phyloP scores from a whole-genome alignment of 2,888 invertebrate genomes.

The Isoperla grammatica region DNA sequence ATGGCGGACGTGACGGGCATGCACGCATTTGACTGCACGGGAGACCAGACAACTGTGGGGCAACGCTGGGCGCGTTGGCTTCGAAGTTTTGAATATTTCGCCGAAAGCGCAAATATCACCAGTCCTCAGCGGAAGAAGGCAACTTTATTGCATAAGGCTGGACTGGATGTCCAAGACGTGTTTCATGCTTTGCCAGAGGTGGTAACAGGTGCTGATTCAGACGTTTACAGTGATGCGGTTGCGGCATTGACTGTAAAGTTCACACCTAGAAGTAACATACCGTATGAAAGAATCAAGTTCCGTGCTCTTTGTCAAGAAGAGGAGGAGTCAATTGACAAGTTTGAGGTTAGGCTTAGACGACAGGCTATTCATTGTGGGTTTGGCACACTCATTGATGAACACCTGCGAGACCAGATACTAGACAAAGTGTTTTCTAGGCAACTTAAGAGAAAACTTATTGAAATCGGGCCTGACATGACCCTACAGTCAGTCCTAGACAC shows the following conservation, averaged over 20 bases:
- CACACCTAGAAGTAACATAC: neutral
- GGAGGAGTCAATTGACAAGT: neutral
- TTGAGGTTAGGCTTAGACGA: neutral
- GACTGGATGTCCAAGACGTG: neutral
- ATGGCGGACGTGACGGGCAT: neutral
- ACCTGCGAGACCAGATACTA: neutral
- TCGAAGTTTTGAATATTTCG: neutral
- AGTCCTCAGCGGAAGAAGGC: neutral
- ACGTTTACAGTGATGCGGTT: neutral
- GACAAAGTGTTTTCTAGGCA: slow-evolving; percentile 2
- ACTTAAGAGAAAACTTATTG: neutral
- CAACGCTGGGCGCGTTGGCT: no score
- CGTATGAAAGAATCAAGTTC: slow-evolving; percentile 3
- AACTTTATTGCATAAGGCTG: neutral
- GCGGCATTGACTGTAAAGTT: neutral
- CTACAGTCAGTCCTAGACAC: neutral
- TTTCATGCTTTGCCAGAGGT: neutral
- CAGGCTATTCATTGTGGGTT: neutral
- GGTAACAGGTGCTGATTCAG: neutral
- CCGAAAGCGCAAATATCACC: neutral
- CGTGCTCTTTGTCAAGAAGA: neutral
- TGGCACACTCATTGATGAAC: neutral
- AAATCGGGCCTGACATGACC: neutral
- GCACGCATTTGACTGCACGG: neutral
- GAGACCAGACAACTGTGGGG: neutral